Conservation (phyloP, 2,113 vertebrate species). For the cattle (Bos taurus) region DNA sequence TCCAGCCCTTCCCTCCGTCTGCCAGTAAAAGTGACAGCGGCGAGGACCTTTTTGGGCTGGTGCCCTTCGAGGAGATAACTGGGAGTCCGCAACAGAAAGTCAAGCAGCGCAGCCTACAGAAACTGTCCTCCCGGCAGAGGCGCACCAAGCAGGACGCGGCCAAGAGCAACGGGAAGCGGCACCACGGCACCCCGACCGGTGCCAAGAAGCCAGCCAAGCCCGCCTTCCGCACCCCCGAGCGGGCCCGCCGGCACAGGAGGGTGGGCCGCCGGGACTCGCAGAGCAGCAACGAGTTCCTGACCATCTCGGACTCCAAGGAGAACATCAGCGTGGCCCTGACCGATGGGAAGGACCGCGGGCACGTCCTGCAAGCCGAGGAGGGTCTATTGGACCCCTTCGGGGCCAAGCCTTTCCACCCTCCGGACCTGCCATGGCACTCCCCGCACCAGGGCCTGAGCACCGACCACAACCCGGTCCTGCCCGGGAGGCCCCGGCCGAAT, state of each 20-base stretch:
- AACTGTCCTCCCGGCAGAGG: constrained; percentile 90
- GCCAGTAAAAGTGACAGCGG: constrained; percentile 71
- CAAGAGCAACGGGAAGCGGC: constrained; percentile 89
- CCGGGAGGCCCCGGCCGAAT: constrained; percentile 82
- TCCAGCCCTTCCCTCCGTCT: constrained; percentile 83
- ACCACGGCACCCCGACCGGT: constrained; percentile 90
- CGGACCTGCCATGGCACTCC: constrained; percentile 82
- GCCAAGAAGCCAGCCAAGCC: constrained; percentile 88
- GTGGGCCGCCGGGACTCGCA: constrained; percentile 94
- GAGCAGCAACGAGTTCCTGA: constrained; percentile 96
- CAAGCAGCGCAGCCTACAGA: constrained; percentile 93
- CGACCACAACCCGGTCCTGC: constrained; percentile 76
- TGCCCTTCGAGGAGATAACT: constrained; percentile 85
- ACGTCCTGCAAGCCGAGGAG: constrained; percentile 83
- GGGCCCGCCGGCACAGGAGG: constrained; percentile 89
- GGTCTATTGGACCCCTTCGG: constrained; percentile 90
- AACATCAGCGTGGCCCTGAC: constrained; percentile 89
- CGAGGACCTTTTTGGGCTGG: constrained; percentile 88
- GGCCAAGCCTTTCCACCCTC: constrained; percentile 93
- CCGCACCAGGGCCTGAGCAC: constrained; percentile 83
- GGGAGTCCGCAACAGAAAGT: constrained; percentile 87
- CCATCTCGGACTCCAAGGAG: constrained; percentile 95
- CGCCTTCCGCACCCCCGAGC: constrained; percentile 91
- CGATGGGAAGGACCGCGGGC: constrained; percentile 85
- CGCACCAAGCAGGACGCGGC: constrained; percentile 89